Evolutionary conservation across 2,888 invertebrate genomes (phyloP), one percentile per base, ranked within the genome.

Genomic region (Protophormia terraenovae): DNA sequence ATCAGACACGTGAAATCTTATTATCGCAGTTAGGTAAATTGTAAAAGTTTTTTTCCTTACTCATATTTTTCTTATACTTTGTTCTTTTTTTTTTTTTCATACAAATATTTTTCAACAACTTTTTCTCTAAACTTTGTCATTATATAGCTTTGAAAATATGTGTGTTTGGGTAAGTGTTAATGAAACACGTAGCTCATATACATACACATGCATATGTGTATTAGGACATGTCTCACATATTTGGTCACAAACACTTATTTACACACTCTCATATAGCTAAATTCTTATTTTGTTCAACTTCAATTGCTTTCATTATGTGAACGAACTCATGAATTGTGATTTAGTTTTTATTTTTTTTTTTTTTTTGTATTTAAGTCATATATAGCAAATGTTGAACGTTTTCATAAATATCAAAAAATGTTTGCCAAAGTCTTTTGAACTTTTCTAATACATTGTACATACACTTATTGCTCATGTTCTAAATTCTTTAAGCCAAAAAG

Each of bases 1-100:
- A 87, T 75, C 87, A 87, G 81, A 83, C 85, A 87, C 79, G 78
- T 76, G 79, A 87, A 87, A 81, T 83, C 85, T 83, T 78, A 85
- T 85, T 85, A 83, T 79, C 69, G 73, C 71, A 64, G 83, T 79
- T 75, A 78, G 69, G 47, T 67, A 75, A 82, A 82, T 78, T 85
- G 78, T 75, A 71, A 85, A 85, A 85, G 53, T 71, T 84, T 82
- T 41, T 41, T 41, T 71, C 35, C 38, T 55, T 32, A 41, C 53
- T 35, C 50, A 22, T 38, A 22, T 2, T 38, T 35, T 41, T 35
- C 45, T 53, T 72, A n/a, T 24, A 38, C 32, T 24, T 47, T 29
- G 10, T 22, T 35, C 5, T 45, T 45, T n/a, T 16, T 64, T 38
- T 66, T 24, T 29, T 14, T 10, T 19, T n/a, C n/a, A n/a, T n/a